Conservation (phyloP, 35 echinoderm and acorn worm species). For the Apostichopus californicus region DNA sequence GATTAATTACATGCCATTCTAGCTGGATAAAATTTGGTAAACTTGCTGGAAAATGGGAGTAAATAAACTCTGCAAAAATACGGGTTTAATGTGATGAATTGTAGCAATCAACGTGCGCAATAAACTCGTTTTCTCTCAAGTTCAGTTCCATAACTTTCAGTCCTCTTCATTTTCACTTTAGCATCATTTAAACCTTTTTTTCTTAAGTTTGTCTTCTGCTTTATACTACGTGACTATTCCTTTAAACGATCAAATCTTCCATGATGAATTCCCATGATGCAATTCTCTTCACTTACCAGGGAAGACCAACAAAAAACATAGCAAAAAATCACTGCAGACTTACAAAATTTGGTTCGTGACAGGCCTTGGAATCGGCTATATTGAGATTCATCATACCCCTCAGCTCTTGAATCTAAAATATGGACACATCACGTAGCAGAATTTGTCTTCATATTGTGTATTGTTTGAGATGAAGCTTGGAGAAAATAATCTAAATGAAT, state of each 20-base stretch:
- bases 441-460: neutral
- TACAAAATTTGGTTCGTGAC: conserved; percentile 7
- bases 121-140: too few species aligned
- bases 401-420: conserved; percentile 41
- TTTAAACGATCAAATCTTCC: neutral
- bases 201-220: too few species aligned
- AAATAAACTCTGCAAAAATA: too few species aligned
- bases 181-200: too few species aligned
- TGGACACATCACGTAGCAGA: conserved; percentile 50
- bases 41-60: too few species aligned
- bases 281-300: neutral
- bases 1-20: too few species aligned
- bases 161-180: too few species aligned
- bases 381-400: neutral
- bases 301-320: neutral
- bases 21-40: too few species aligned
- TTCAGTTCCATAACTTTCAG: too few species aligned
- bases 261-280: neutral
- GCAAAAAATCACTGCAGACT: neutral
- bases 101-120: too few species aligned
- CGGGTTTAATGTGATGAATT: too few species aligned
- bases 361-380: conserved; percentile 39
- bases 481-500: neutral
- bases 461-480: neutral
- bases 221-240: neutral